These are phyloP conservation scores for Chloroceryle inda DNA, from an alignment of 2,797 vertebrate species.

Conservation along the genomic window DNA sequence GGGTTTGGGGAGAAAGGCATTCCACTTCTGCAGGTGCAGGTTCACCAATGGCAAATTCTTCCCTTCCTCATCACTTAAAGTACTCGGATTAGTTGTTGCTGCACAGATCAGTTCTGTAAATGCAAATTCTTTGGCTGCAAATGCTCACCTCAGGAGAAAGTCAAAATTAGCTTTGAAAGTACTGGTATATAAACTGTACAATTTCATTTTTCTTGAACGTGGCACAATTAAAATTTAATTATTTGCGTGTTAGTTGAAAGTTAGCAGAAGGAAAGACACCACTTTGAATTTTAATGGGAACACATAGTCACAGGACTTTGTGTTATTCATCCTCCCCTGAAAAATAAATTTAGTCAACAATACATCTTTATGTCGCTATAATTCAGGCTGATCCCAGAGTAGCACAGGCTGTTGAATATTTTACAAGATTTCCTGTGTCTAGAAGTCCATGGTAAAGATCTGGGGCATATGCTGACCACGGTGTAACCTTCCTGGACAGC, in stretches of 20 bases:
- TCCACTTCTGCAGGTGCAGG: neutral
- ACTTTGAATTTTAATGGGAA: neutral
- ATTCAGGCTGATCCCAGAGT: neutral
- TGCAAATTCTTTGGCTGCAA: neutral
- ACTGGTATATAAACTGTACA: neutral
- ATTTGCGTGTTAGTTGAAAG: conserved; percentile 16
- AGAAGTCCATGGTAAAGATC: neutral
- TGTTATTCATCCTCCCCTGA: neutral
- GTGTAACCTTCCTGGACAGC: neutral
- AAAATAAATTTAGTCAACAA: neutral
- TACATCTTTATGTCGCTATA: neutral
- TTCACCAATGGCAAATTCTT: neutral
- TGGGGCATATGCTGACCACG: neutral
- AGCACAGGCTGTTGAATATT: neutral
- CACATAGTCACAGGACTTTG: neutral
- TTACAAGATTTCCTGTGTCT: neutral
- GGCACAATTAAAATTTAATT: conserved; percentile 1
- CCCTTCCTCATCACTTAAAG: neutral
- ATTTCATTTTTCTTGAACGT: neutral
- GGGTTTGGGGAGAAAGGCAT: neutral
- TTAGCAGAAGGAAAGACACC: neutral
- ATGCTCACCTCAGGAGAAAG: neutral
- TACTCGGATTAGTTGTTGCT: neutral
- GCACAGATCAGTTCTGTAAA: neutral
- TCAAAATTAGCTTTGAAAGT: neutral